Conservation (phyloP, 2,113 vertebrate species). For the Xiphias gladius region DNA sequence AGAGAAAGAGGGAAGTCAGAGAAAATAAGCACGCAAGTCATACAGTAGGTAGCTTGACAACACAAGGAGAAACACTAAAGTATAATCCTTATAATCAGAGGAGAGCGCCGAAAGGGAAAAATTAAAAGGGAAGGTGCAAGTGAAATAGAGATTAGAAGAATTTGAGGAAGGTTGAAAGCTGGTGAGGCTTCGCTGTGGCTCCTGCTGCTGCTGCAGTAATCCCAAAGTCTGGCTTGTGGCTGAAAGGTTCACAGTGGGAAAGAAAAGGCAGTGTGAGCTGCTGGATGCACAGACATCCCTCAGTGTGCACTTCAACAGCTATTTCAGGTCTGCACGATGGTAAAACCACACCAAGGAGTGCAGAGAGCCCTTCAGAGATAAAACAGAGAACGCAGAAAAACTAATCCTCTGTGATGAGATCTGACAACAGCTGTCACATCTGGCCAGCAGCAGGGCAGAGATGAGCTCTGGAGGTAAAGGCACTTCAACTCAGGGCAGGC, state of each 20-base stretch:
- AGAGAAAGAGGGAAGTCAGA: not conserved
- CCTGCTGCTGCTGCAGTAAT: slow-evolving; percentile 6
- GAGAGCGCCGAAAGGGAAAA: not conserved
- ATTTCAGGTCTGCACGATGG: slow-evolving; percentile 13
- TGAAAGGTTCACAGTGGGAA: slow-evolving; percentile 40
- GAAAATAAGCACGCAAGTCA: not conserved
- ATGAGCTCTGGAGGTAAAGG: slow-evolving; percentile 29
- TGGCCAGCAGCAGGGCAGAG: slow-evolving; percentile 27
- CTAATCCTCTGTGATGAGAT: slow-evolving; percentile 1
- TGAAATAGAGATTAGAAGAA: slow-evolving; percentile 17
- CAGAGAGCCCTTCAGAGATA: slow-evolving; percentile 16
- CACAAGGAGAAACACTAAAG: slow-evolving; percentile 1
- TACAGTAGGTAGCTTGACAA: slow-evolving; percentile 23
- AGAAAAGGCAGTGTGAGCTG: slow-evolving; percentile 24
- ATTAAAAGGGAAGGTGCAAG: slow-evolving; percentile 5
- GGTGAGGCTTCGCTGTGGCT: not conserved
- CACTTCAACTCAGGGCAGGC: slow-evolving; percentile 39
- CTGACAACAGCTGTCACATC: slow-evolving; percentile 39
- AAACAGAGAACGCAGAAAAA: not conserved
- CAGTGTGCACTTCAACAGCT: not conserved
- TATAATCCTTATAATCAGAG: slow-evolving; percentile 15
- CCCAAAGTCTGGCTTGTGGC: slow-evolving; percentile 9
- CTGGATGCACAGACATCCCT: not conserved
- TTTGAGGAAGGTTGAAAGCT: slow-evolving; percentile 20
- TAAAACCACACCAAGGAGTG: not conserved